Evolutionary conservation across 1,140 invertebrate genomes (phyloP), one percentile per base, ranked within the genome.

Genomic region (Globodera ellingtonae): DNA sequence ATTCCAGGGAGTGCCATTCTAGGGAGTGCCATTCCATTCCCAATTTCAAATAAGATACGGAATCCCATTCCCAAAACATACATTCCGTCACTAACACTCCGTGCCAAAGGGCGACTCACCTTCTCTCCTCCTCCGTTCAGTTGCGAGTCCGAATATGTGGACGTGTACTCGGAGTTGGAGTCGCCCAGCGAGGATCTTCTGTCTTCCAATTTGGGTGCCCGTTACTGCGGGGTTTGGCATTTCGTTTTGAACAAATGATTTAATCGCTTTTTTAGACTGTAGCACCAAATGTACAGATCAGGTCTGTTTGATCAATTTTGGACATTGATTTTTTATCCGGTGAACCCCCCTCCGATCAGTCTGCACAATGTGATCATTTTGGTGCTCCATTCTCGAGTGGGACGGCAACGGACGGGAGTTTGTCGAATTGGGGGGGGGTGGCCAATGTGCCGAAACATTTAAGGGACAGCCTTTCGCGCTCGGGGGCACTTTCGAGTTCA

Each of bases 341-440:
- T 52, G 24, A 5, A 76, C 35, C 46, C 35, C 67, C 35, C 0
- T 35, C 67, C 4, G 46, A 87, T 90, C 52, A 91, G 95, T 78
- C 92, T 97, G 74, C 94, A 95, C 91, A 93, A 95, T 83, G 94
- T 94, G 84, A 93, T 98, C 87, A 94, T 96, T 62, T 92, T 99
- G 87, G 94, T 94, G 87, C 98, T 98, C 92, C 96, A 94, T 91
- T 96, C 96, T 35, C 95, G 98, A 90, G 94, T 94, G 59, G 82
- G 86, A 89, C 50, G 47, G 13, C 94, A 94, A 89, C 91, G 93
- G 88, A 94, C 93, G 56, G 92, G 92, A 92, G 86, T 98, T 97
- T 91, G 94, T 98, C 91, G 95, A 96, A 92, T 94, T 62, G 10
- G 35, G 35, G 35, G 35, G 35, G 35, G 35, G 94, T 89, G 94